Conservation (phyloP, 64 coral and sea anemone genomes). For the Trachythela sp. region DNA sequence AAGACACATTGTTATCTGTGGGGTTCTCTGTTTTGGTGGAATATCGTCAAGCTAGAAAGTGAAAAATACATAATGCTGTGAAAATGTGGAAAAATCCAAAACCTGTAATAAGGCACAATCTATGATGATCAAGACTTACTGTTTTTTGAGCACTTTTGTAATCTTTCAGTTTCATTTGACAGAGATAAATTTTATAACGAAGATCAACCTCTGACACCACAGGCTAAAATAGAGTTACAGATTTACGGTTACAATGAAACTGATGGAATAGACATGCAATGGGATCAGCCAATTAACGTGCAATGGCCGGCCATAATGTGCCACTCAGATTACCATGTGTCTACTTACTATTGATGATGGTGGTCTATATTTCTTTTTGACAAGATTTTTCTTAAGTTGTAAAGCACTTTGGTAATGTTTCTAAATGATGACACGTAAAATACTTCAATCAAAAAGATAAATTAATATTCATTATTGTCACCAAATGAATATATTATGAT, state of each 20-base stretch:
- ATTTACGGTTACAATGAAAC: no score
- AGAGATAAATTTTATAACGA: conserved; percentile 82
- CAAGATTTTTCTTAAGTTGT: neutral
- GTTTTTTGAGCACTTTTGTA: conserved; percentile 61
- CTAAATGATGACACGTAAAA: neutral
- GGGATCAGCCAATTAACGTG: no score
- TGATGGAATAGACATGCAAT: no score
- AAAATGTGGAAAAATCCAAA: neutral
- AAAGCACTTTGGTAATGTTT: conserved; percentile 15
- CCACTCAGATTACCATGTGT: no score
- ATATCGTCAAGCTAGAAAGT: conserved; percentile 74
- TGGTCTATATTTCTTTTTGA: conserved; percentile 9
- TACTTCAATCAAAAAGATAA: no score
- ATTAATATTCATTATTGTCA: no score
- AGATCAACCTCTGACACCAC: conserved; percentile 71
- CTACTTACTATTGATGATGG: neutral
- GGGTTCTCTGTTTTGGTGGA: conserved; percentile 90
- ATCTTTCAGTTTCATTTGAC: conserved; percentile 75
- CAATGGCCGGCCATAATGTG: no score
- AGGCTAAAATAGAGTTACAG: conserved; percentile 44
- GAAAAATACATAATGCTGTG: neutral
- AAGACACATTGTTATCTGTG: conserved; percentile 82
- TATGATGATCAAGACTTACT: conserved; percentile 6
- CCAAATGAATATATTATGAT: no score
- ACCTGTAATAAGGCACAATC: no score